Evolutionary conservation across 2,888 invertebrate genomes (phyloP), one percentile per base, ranked within the genome.

Genomic region (Cephus spinipes): DNA sequence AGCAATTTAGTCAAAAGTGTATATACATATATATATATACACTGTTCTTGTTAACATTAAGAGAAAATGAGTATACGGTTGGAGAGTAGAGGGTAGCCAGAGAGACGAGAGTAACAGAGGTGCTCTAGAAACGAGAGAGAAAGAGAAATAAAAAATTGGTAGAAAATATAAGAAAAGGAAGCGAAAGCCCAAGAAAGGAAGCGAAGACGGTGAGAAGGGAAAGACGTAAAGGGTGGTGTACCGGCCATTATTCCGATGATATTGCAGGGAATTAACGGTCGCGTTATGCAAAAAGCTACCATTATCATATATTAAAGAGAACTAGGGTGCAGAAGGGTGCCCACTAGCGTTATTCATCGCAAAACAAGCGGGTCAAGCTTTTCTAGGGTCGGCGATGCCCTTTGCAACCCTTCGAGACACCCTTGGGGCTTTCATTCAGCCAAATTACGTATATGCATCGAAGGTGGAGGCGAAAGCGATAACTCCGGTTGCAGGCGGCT

Each of bases 291-390:
- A 85, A 83, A 81, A 82, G 81, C 76, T 69, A 79, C 78, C 77
- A 78, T 81, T 85, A 83, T 83, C 83, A 76, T 83, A 83, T 79
- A 82, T 87, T 85, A 85, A 82, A 82, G 80, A 81, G 81, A 80
- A 81, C 79, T 73, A 23, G 55, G 55, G 55, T 55, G 55, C 55
- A 15, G 55, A 55, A 55, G 55, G 55, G 55, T 55, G 55, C 55
- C 23, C 55, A 9, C 55, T 23, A 55, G 55, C 23, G 23, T 69
- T 78, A 78, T 76, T 76, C 78, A 78, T 78, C 73, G 78, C 78
- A 76, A 73, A 81, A 80, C 71, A 75, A 73, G 79, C 74, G 79
- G 80, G 75, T 78, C 79, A 76, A 79, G 76, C 73, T 32, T 68
- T 55, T 55, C 55, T 55, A 55, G 55, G 55, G 55, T 55, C 23